Conservation (phyloP, 1,140 invertebrate genomes). For the Parasteatoda tepidariorum region DNA sequence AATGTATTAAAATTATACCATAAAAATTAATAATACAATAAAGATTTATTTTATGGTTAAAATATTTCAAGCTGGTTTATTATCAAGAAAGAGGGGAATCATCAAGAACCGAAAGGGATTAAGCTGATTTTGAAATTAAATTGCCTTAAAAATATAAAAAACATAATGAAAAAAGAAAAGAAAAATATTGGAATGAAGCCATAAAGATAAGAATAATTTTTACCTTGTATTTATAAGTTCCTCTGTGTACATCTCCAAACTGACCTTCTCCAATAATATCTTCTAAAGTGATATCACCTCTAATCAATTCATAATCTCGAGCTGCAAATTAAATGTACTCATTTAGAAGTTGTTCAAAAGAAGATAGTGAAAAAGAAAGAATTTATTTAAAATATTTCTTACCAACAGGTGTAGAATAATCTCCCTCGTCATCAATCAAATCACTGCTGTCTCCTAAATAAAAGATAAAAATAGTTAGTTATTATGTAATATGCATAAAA, state of each 20-base stretch:
- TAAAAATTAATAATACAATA: too few relatives aligned
- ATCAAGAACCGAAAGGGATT: too few relatives aligned
- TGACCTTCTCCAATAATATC: conserved; percentile 98
- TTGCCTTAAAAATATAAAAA: too few relatives aligned
- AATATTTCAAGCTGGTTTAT: too few relatives aligned
- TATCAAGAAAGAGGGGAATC: too few relatives aligned
- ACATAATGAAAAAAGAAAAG: neutral
- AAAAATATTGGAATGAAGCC: neutral
- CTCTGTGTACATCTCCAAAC: conserved; percentile 98
- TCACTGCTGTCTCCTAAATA: conserved; percentile 90
- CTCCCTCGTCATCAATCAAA: conserved; percentile 80
- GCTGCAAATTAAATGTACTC: conserved; percentile 72
- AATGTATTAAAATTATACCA: too few relatives aligned
- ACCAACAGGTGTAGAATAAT: conserved; percentile 88
- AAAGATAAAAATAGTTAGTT: neutral
- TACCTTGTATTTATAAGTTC: conserved; percentile 75
- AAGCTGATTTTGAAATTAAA: too few relatives aligned
- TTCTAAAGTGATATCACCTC: conserved; percentile 86
- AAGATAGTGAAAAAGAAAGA: neutral
- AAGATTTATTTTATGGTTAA: too few relatives aligned
- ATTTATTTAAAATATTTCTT: conserved; percentile 46
- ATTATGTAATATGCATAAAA: too few relatives aligned
- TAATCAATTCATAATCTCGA: conserved; percentile 89
- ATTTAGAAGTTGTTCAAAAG: neutral
- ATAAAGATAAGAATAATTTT: neutral